Conservation (phyloP, 2,888 invertebrate genomes). For the Dryobotodes eremita region DNA sequence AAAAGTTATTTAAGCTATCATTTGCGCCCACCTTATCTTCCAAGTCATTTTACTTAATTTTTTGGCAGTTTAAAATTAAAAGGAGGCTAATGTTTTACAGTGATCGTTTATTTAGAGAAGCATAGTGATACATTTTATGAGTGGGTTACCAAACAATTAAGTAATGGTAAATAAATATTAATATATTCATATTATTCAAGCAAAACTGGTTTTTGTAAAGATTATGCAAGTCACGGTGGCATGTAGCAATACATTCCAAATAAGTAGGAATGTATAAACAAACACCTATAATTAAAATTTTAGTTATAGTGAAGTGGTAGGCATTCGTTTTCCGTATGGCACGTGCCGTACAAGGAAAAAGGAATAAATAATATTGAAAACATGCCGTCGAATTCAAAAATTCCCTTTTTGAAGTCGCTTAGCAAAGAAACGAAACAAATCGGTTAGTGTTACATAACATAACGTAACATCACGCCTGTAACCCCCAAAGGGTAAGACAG, state of each 20-base stretch:
- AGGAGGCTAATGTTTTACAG: background rate
- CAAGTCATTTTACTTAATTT: background rate
- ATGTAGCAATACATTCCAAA: conserved; percentile 8
- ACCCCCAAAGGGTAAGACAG: no score
- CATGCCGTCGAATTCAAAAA: no score
- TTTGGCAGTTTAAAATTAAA: background rate
- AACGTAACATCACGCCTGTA: no score
- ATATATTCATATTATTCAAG: conserved; percentile 12
- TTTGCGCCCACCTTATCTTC: background rate
- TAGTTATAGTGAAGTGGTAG: background rate
- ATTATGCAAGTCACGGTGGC: conserved; percentile 17
- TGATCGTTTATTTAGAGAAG: no score
- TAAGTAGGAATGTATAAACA: background rate
- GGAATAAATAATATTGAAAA: background rate
- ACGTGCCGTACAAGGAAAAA: background rate
- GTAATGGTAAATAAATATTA: background rate
- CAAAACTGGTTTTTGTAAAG: conserved; percentile 17
- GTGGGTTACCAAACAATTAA: background rate
- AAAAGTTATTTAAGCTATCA: background rate
- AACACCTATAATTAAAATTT: background rate
- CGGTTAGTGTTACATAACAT: no score
- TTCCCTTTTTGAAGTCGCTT: no score
- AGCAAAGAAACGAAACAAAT: no score
- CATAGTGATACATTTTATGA: background rate
- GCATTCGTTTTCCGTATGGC: background rate